phyloP scores from a whole-genome alignment of 2,888 invertebrate species.

The Crossocerus cetratus region DNA sequence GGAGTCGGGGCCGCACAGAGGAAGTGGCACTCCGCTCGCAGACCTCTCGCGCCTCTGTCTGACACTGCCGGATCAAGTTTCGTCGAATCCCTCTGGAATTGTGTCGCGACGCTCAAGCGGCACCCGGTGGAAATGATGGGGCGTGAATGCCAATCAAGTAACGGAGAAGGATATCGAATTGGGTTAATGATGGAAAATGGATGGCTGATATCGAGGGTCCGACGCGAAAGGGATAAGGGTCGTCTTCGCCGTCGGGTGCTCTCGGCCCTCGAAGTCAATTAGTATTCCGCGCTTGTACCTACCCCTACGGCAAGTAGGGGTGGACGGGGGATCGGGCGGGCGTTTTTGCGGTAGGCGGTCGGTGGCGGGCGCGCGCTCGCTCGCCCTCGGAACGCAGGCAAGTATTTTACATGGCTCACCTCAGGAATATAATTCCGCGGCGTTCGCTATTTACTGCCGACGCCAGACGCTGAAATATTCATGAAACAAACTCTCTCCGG shows the following conservation, averaged over 20 bases:
- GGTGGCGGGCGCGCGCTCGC: constrained; percentile 12
- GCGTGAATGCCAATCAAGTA: not conserved
- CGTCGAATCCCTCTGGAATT: too few species aligned
- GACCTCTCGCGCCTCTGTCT: too few species aligned
- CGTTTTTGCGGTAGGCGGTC: constrained; percentile 34
- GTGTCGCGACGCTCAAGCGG: not conserved
- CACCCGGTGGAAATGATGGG: too few species aligned
- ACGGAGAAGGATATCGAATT: constrained; percentile 7
- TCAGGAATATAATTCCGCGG: constrained; percentile 68
- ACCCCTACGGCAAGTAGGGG: constrained; percentile 35
- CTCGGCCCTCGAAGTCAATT: constrained; percentile 65
- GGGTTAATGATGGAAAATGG: constrained; percentile 3
- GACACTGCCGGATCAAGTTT: not conserved
- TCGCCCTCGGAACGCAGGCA: not conserved
- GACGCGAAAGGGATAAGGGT: constrained; percentile 6
- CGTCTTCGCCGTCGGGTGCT: constrained; percentile 39
- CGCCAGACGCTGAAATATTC: constrained; percentile 74
- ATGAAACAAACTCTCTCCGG: constrained; percentile 69
- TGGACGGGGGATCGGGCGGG: constrained; percentile 24
- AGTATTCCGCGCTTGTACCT: constrained; percentile 66
- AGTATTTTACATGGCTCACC: constrained; percentile 34
- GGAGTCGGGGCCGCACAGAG: not conserved
- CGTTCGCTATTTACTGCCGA: constrained; percentile 72
- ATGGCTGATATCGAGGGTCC: not conserved
- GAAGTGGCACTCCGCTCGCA: too few species aligned